These are phyloP conservation scores for Chrosomus eos DNA, from an alignment of 2,797 vertebrate species.

Conservation along the genomic window DNA sequence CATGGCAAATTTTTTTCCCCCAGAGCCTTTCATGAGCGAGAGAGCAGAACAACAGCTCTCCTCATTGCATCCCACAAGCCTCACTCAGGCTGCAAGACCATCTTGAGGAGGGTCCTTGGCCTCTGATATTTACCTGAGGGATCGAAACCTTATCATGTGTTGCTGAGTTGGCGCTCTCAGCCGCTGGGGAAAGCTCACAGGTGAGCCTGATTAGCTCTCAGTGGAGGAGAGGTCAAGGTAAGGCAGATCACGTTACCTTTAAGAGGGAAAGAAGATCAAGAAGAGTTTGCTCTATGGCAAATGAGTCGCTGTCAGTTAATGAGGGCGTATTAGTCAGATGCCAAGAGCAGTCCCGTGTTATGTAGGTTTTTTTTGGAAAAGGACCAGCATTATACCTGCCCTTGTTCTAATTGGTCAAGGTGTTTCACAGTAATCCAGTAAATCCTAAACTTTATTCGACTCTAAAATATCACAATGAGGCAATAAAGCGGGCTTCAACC, in stretches of 20 bases:
- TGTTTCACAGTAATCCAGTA: constrained; percentile 72
- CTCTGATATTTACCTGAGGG: constrained; percentile 61
- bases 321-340: constrained; percentile 73
- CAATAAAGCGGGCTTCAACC: constrained; percentile 39
- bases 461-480: constrained; percentile 52
- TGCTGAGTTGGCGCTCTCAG: constrained; percentile 74
- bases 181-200: constrained; percentile 73
- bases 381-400: constrained; percentile 78
- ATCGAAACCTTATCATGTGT: constrained; percentile 70
- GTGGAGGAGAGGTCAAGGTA: constrained; percentile 72
- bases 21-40: constrained; percentile 34
- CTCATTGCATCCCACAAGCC: constrained; percentile 53
- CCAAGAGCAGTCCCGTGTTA: constrained; percentile 71
- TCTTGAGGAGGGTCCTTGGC: constrained; percentile 66
- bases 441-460: constrained; percentile 64
- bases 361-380: constrained; percentile 22
- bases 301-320: constrained; percentile 52
- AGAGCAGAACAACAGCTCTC: constrained; percentile 38
- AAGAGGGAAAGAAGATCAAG: constrained; percentile 48
- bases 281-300: constrained; percentile 49
- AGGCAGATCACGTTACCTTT: constrained; percentile 71
- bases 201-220: constrained; percentile 79
- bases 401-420: constrained; percentile 77
- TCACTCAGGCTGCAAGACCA: constrained; percentile 60
- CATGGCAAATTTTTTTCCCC: constrained; percentile 43